These are phyloP conservation scores for Tridacna crocea DNA, from an alignment of 2,888 invertebrate species.

Conservation along the genomic window DNA sequence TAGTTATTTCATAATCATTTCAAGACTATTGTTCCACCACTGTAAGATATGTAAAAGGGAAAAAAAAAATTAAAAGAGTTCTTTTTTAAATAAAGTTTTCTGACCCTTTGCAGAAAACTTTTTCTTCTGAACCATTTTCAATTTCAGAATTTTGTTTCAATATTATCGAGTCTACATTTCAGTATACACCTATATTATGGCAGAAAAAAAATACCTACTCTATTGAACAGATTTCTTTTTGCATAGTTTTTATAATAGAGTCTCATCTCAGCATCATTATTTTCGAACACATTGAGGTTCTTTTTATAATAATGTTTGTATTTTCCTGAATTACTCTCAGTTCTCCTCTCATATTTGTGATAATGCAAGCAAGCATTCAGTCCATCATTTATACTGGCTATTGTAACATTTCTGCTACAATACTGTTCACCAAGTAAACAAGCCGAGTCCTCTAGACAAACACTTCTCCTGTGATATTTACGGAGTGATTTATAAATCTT, in stretches of 20 bases:
- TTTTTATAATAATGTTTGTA: conserved; percentile 22
- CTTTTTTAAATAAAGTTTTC: too few relatives aligned
- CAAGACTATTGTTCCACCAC: too few relatives aligned
- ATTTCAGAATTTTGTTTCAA: too few relatives aligned
- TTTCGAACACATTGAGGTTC: conserved; percentile 14
- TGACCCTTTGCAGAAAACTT: too few relatives aligned
- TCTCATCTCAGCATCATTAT: conserved; percentile 10
- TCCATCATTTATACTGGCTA: neutral
- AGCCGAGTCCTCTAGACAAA: conserved; percentile 46
- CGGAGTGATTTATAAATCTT: conserved; percentile 48
- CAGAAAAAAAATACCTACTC: conserved; percentile 22
- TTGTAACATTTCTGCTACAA: neutral
- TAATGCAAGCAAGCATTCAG: conserved; percentile 30
- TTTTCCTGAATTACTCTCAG: conserved; percentile 13
- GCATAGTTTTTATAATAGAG: conserved; percentile 32
- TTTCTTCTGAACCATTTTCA: too few relatives aligned
- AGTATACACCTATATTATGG: too few relatives aligned
- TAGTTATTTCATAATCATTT: too few relatives aligned
- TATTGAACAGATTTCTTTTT: conserved; percentile 23
- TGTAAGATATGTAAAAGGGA: too few relatives aligned
- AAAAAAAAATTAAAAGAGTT: too few relatives aligned
- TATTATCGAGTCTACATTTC: too few relatives aligned
- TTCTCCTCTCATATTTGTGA: conserved; percentile 37
- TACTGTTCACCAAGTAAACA: neutral
- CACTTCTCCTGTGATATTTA: conserved; percentile 47